Base-by-base conservation (phyloP, 2,113 vertebrate genomes). In the Callopanchax toddi region DNA sequence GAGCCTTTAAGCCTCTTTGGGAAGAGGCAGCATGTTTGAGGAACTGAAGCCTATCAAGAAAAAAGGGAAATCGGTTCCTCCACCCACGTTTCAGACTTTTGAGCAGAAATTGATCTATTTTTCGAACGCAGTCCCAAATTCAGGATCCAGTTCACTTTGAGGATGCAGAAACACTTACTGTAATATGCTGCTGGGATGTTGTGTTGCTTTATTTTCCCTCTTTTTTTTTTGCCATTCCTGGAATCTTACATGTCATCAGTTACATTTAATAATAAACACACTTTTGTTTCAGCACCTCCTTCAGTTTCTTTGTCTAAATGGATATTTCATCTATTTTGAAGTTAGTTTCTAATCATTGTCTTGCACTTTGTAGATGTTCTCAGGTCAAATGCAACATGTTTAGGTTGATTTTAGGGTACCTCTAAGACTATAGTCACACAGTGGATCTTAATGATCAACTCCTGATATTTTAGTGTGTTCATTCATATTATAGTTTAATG, bases 1-100 rank as follows among this genome's bases (percentile, higher is more conserved):
- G 61, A 87, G 76, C 68, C 57, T 70, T 63, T 90, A 91, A 91
- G 89, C 92, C 82, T 86, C 86, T 92, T 91, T 91, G 86, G 86
- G 89, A 84, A 66, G 79, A 88, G 82, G 74, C 71, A 58, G 72
- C 74, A 57, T 89, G 78, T 84, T 84, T 84, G 63, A 86, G 76
- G 75, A 79, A 71, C 56, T 45, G 62, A 64, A 77, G 79, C 76
- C 71, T 50, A 67, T 78, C 60, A 76, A 82, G 61, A 64, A 42
- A 20, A 20, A 68, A 44, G 45, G 54, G 59, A 65, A 69, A 85
- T 67, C 56, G 49, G 51, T 53, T 75, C 58, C 51, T 68, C 75
- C 67, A 54, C 79, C 81, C 63, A 78, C 72, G 44, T 79, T 56
- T 34, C 60, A 70, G 60, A 64, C 74, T 67, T 72, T 32, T 49